A percentile compares a stretch with the other conserved stretches of the same genome.
These are phyloP conservation scores for Pseudococcus viburni DNA, from an alignment of 2,888 invertebrate species.

Conservation along the genomic window DNA sequence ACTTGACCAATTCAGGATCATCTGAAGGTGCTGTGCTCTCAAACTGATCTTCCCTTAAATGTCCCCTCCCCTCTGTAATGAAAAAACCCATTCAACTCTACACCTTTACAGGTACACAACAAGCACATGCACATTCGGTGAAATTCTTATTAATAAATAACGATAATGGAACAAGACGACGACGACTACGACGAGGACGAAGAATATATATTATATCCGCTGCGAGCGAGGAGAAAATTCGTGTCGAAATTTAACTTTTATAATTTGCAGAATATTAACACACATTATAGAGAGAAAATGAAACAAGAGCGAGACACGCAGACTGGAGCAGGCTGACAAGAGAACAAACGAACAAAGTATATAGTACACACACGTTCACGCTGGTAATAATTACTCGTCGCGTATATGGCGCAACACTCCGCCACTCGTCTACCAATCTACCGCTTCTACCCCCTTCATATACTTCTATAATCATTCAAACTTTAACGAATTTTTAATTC, in stretches of 20 bases:
- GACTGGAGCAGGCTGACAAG: not conserved
- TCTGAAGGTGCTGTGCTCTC: too few relatives aligned
- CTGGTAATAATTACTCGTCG: constrained; percentile 37
- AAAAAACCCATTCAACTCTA: too few relatives aligned
- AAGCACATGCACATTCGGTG: not conserved
- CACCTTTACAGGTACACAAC: not conserved
- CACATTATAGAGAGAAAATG: constrained; percentile 18
- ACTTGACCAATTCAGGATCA: too few relatives aligned
- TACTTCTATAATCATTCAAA: constrained; percentile 7
- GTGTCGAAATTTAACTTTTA: constrained; percentile 49
- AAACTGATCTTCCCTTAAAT: too few relatives aligned
- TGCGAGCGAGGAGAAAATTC: constrained; percentile 1
- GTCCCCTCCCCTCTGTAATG: not conserved
- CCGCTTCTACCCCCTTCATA: not conserved
- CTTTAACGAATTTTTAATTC: constrained; percentile 49
- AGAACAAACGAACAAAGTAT: constrained; percentile 30
- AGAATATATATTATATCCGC: not conserved
- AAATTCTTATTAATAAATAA: constrained; percentile 39
- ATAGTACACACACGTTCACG: constrained; percentile 11
- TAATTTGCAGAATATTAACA: constrained; percentile 42
- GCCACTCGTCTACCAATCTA: not conserved
- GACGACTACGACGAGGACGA: constrained; percentile 6
- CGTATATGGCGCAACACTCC: not conserved
- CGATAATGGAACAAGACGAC: not conserved
- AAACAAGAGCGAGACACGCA: not conserved